Base-by-base conservation (phyloP, 1,140 invertebrate species). In the Streblospio benedicti region DNA sequence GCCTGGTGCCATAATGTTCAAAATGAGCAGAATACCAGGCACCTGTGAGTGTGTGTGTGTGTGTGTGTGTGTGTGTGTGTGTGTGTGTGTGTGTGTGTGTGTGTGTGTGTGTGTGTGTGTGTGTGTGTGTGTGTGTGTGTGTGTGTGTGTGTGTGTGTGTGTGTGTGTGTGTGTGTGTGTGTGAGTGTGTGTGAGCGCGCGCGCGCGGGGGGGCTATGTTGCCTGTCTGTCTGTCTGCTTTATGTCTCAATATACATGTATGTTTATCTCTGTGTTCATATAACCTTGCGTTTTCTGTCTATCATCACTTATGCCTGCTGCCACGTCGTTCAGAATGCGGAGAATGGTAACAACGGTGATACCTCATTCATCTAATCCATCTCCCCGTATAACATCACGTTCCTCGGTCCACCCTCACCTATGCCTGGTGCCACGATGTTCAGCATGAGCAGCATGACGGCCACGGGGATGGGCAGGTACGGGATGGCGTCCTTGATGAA, bases 401-500 rank as follows among this genome's bases (percentile, higher is more conserved):
- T n/a, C n/a, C n/a, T n/a, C n/a, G n/a, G n/a, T 25, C 23, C 27
- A 4, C 59, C 57, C 69, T 80, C 76, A 91, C 91, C 91, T 64
- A 85, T 81, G 66, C 92, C 92, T 2, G 92, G 92, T 30, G 91
- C 69, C 41, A 93, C 67, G 35, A 92, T 82, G 72, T 96, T 96
- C 72, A 88, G 85, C 16, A 92, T 70, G 30, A 93, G 82, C 73
- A 90, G 94, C 61, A 91, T 83, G 82, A 89, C 87, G 2, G 92
- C 91, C 27, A 93, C 77, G 14, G 82, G 83, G 3, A 89, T 73
- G 6, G 92, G 91, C 65, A 95, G 79, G 65, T 90, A 87, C 0
- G 92, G 92, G 63, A 95, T 92, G 9, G 90, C 90, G 25, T 85
- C 89, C 68, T 87, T 86, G 84, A 92, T 91, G 64, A 87, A 81